A percentile compares a stretch with the other conserved stretches of the same genome.
These are phyloP conservation scores for Drosophila biarmipes DNA, from an alignment of 1,140 invertebrate species.

Conservation along the genomic window DNA sequence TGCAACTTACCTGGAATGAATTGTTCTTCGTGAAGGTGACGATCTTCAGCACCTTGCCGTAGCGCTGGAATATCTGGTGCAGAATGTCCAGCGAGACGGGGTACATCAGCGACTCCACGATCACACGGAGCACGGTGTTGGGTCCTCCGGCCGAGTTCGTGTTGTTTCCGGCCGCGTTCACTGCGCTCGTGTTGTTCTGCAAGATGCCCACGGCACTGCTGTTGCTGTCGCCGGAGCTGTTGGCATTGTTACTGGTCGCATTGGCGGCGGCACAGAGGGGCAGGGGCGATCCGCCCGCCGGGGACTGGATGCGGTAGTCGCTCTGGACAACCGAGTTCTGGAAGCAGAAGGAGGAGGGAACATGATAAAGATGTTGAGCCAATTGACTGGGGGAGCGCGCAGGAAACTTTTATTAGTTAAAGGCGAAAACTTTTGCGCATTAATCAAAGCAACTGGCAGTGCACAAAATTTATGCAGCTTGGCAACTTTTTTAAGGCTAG, in stretches of 20 bases:
- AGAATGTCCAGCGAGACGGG: slow-evolving; percentile 98
- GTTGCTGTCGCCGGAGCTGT: slow-evolving; percentile 69
- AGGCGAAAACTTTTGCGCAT: slow-evolving; percentile 66
- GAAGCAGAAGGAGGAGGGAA: slow-evolving; percentile 17
- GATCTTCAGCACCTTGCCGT: slow-evolving; percentile 99
- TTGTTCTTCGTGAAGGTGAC: slow-evolving; percentile 99
- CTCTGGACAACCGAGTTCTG: slow-evolving; percentile 86
- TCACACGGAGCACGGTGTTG: slow-evolving; percentile 98
- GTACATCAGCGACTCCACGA: slow-evolving; percentile 99
- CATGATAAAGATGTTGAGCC: slow-evolving; percentile 45
- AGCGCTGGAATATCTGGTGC: slow-evolving; percentile 98
- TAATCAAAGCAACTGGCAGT: slow-evolving; percentile 60
- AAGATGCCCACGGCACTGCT: slow-evolving; percentile 67
- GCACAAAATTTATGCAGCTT: slow-evolving; percentile 58
- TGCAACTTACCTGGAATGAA: slow-evolving; percentile 90
- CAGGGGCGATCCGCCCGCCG: slow-evolving; percentile 81
- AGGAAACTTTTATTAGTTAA: slow-evolving; percentile 70
- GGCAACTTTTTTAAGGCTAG: slow-evolving; percentile 10
- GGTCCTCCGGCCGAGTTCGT: slow-evolving; percentile 93
- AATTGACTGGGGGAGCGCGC: slow-evolving; percentile 40
- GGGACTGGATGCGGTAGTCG: slow-evolving; percentile 83
- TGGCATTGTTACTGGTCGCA: slow-evolving; percentile 65
- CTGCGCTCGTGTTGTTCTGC: slow-evolving; percentile 84
- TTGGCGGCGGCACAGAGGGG: slow-evolving; percentile 73
- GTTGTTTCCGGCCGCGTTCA: slow-evolving; percentile 70